Evolutionary conservation across 2,888 invertebrate species (phyloP).

Genomic region (Xestia c-nigrum): DNA sequence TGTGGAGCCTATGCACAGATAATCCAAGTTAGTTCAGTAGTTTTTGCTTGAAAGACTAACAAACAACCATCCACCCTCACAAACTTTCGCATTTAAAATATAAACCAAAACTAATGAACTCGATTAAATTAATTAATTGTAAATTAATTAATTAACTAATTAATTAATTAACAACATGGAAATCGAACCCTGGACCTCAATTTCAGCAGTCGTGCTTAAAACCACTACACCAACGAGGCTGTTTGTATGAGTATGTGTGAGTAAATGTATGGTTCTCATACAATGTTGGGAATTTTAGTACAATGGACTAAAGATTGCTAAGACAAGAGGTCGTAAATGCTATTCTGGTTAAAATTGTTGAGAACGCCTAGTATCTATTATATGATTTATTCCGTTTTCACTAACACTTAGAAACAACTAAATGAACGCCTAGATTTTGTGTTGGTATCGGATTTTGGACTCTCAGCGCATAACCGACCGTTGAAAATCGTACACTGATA

Average conservation of each 20-base stretch:
- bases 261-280: conserved; percentile 24
- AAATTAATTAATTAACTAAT: no score
- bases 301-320: conserved; percentile 26
- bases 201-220: not conserved
- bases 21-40: no score
- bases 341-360: conserved; percentile 3
- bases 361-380: not conserved
- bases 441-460: not conserved
- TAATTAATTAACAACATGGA: no score
- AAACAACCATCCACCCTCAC: no score
- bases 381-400: not conserved
- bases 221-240: not conserved
- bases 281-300: conserved; percentile 44
- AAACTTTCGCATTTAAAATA: no score
- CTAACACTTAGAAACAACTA: not conserved
- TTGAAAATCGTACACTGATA: not conserved
- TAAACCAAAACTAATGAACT: no score
- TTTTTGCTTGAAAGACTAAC: no score
- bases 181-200: not conserved
- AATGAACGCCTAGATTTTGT: not conserved
- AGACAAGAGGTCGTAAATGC: conserved; percentile 18
- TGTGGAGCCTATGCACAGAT: no score
- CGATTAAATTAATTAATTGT: no score
- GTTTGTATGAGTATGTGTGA: conserved; percentile 18
- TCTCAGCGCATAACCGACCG: not conserved